These are phyloP conservation scores for Delia radicum DNA, from an alignment of 1,140 invertebrate genomes.

Conservation along the genomic window DNA sequence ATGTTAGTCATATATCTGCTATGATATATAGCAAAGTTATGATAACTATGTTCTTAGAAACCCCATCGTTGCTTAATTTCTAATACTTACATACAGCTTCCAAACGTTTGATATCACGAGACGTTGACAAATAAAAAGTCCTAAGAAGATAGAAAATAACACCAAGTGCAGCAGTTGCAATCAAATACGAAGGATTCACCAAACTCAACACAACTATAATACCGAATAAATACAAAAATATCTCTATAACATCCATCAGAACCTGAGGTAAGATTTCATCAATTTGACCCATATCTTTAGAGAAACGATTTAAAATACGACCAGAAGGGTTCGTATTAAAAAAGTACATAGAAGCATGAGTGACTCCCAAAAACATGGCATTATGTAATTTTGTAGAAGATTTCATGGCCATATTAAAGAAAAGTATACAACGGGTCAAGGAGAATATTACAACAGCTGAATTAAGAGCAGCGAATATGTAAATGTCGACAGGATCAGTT, in stretches of 20 bases:
- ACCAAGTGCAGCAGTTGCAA: slow-evolving; percentile 70
- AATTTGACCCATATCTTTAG: slow-evolving; percentile 82
- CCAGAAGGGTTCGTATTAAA: slow-evolving; percentile 80
- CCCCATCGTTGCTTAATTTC: background rate
- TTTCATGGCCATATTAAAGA: slow-evolving; percentile 70
- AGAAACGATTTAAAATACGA: slow-evolving; percentile 76
- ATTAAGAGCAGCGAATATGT: slow-evolving; percentile 62
- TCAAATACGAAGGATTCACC: slow-evolving; percentile 76
- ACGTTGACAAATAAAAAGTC: slow-evolving; percentile 77
- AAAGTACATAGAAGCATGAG: slow-evolving; percentile 76
- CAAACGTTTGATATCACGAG: slow-evolving; percentile 83
- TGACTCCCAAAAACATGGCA: slow-evolving; percentile 76
- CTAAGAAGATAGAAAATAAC: slow-evolving; percentile 72
- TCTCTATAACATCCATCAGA: slow-evolving; percentile 74
- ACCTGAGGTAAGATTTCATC: slow-evolving; percentile 82
- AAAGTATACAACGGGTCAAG: slow-evolving; percentile 62
- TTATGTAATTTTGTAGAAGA: slow-evolving; percentile 75
- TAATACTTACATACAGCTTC: slow-evolving; percentile 80
- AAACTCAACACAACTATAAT: slow-evolving; percentile 73
- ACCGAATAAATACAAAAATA: slow-evolving; percentile 70
- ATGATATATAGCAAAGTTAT: too few relatives aligned
- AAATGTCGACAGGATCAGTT: slow-evolving; percentile 42
- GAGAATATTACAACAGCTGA: slow-evolving; percentile 63
- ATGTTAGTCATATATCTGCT: too few relatives aligned
- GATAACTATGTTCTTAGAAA: too few relatives aligned